A percentile compares a stretch with the other conserved stretches of the same genome.
phyloP scores from a whole-genome alignment of 2,888 invertebrate species.

The Altica lythri region DNA sequence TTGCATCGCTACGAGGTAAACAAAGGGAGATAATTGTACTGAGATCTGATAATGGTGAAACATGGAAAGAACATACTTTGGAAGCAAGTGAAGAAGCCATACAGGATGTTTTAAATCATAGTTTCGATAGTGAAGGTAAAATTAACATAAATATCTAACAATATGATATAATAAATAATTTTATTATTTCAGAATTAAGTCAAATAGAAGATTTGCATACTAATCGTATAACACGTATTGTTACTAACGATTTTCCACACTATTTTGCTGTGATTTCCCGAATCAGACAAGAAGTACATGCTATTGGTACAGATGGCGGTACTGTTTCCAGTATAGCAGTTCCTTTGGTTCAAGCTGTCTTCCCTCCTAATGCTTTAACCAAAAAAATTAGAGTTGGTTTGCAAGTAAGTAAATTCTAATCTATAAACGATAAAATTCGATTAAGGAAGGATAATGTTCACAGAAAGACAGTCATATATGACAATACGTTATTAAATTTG shows the following conservation, averaged over 20 bases:
- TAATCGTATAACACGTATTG: slow-evolving; percentile 88
- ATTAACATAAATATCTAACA: not conserved
- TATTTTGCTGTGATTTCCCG: slow-evolving; percentile 96
- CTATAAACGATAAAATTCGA: no score
- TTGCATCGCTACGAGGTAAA: slow-evolving; percentile 89
- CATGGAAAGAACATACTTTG: slow-evolving; percentile 94
- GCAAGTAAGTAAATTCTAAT: slow-evolving; percentile 72
- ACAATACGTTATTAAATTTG: no score
- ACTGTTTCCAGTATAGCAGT: slow-evolving; percentile 94
- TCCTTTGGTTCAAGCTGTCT: slow-evolving; percentile 81
- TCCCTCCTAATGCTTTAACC: slow-evolving; percentile 96
- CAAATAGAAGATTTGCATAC: slow-evolving; percentile 84
- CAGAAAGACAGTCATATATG: no score
- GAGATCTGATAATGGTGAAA: slow-evolving; percentile 96
- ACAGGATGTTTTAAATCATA: slow-evolving; percentile 90
- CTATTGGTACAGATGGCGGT: slow-evolving; percentile 96
- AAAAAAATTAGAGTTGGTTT: slow-evolving; percentile 98
- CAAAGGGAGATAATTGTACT: slow-evolving; percentile 96
- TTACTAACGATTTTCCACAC: slow-evolving; percentile 97
- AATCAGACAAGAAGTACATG: slow-evolving; percentile 94
- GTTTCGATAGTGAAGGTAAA: slow-evolving; percentile 81
- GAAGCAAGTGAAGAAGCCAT: slow-evolving; percentile 86
- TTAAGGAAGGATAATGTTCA: no score
- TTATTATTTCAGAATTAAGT: slow-evolving; percentile 68
- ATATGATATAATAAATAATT: no score